Conservation (phyloP, 1,140 invertebrate genomes). For the Scaptodrosophila lebanonensis region DNA sequence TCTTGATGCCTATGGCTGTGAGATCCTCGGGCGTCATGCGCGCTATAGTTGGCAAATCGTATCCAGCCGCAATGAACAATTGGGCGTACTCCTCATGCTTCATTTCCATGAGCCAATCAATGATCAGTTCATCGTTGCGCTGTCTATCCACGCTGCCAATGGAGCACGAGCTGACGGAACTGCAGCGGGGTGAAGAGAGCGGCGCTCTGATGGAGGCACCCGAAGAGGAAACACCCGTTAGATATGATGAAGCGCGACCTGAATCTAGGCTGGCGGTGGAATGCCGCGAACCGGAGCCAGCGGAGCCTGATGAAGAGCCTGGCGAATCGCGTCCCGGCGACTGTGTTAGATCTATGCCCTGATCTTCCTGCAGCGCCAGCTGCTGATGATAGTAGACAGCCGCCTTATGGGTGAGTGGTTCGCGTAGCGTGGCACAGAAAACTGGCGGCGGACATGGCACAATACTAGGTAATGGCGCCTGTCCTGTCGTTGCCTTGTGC, state of each 20-base stretch:
- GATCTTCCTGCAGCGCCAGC: conserved; percentile 84
- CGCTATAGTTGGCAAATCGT: conserved; percentile 97
- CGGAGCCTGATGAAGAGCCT: conserved; percentile 89
- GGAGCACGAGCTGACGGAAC: conserved; percentile 85
- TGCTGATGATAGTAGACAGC: conserved; percentile 87
- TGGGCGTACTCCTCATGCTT: conserved; percentile 97
- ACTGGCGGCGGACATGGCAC: conserved; percentile 67
- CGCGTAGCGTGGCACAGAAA: conserved; percentile 65
- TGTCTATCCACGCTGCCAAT: conserved; percentile 83
- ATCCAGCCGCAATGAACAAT: conserved; percentile 95
- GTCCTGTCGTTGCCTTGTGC: conserved; percentile 45
- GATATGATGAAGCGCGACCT: conserved; percentile 87
- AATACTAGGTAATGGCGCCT: conserved; percentile 42
- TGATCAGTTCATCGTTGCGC: conserved; percentile 89
- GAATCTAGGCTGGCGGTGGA: conserved; percentile 95
- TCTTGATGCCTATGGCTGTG: conserved; percentile 93
- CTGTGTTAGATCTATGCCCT: conserved; percentile 86
- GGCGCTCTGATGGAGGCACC: conserved; percentile 70
- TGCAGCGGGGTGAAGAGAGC: conserved; percentile 79
- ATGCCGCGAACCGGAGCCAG: conserved; percentile 86
- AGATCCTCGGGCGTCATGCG: conserved; percentile 98
- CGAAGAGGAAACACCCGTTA: conserved; percentile 74
- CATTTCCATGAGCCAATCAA: conserved; percentile 95
- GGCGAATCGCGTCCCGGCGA: conserved; percentile 93
- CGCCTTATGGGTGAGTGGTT: conserved; percentile 83